A percentile compares a stretch with the other conserved stretches of the same genome.
Conservation (phyloP, 2,888 invertebrate genomes). For the Acanthosepion lycidas region DNA sequence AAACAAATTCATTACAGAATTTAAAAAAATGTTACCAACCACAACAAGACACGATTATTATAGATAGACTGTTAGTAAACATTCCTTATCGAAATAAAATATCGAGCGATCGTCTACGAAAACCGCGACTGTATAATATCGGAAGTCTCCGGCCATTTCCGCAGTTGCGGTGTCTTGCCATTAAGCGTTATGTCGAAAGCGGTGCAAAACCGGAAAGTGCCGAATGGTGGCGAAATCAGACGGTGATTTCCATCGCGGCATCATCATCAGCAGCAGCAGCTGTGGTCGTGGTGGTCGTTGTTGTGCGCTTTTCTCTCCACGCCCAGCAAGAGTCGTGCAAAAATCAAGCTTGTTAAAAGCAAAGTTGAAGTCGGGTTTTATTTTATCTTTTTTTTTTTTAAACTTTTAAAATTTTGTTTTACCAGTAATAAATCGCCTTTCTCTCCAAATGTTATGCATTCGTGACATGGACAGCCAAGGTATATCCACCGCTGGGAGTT, state of each 20-base stretch:
- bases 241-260: not conserved
- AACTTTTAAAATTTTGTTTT: not conserved
- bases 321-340: not conserved
- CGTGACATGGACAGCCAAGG: slow-evolving; percentile 38
- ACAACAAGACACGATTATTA: no score
- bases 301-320: not conserved
- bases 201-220: not conserved
- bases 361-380: not conserved
- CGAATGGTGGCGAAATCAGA: not conserved
- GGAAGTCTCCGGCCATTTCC: not conserved
- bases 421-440: not conserved
- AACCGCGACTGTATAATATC: not conserved
- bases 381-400: not conserved
- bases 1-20: no score
- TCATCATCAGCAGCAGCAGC: not conserved
- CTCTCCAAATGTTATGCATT: not conserved
- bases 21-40: no score
- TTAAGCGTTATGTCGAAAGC: not conserved
- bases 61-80: not conserved
- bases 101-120: not conserved
- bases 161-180: not conserved
- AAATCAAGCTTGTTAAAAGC: not conserved
- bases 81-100: not conserved
- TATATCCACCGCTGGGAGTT: slow-evolving; percentile 1
- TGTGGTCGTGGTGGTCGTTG: not conserved